Percentiles rank a stretch among this genome's conserved stretches.
phyloP scores from a whole-genome alignment of 2,888 invertebrate genomes.

The Sturmia bella region DNA sequence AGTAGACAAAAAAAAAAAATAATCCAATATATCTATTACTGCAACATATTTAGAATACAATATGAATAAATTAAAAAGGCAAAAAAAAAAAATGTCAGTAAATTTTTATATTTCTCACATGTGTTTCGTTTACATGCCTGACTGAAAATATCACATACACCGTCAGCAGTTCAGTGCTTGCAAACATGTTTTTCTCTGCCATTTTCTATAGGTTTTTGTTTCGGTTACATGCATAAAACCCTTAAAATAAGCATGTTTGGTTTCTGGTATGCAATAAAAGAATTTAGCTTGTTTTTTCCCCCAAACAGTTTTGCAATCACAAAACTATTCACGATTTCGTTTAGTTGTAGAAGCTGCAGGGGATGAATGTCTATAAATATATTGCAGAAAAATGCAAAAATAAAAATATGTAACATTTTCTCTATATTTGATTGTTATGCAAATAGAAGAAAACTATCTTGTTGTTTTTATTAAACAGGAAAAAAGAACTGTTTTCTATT shows the following conservation, averaged over 20 bases:
- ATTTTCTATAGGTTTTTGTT: conserved; percentile 8
- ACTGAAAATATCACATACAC: conserved; percentile 14
- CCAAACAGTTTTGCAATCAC: conserved; percentile 50
- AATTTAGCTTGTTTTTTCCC: not conserved
- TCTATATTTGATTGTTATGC: conserved; percentile 63
- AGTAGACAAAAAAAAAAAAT: not conserved
- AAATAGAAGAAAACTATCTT: conserved; percentile 49
- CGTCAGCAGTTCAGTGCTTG: conserved; percentile 1
- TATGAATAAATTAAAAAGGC: conserved; percentile 42
- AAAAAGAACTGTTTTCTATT: conserved; percentile 48
- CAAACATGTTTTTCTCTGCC: conserved; percentile 4
- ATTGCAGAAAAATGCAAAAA: not conserved
- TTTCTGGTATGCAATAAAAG: conserved; percentile 17
- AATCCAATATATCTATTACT: conserved; percentile 53
- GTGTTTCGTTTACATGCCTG: conserved; percentile 12
- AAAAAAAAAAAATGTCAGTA: conserved; percentile 18
- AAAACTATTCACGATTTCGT: conserved; percentile 56
- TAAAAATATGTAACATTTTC: conserved; percentile 25
- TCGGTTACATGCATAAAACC: conserved; percentile 14
- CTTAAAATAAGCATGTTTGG: conserved; percentile 17
- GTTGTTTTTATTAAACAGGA: not conserved
- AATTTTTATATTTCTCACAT: conserved; percentile 9
- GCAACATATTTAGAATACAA: conserved; percentile 48
- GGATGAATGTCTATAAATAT: conserved; percentile 52
- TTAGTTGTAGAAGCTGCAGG: conserved; percentile 27